phyloP scores from a whole-genome alignment of 2,888 invertebrate genomes.

The Labia minor region DNA sequence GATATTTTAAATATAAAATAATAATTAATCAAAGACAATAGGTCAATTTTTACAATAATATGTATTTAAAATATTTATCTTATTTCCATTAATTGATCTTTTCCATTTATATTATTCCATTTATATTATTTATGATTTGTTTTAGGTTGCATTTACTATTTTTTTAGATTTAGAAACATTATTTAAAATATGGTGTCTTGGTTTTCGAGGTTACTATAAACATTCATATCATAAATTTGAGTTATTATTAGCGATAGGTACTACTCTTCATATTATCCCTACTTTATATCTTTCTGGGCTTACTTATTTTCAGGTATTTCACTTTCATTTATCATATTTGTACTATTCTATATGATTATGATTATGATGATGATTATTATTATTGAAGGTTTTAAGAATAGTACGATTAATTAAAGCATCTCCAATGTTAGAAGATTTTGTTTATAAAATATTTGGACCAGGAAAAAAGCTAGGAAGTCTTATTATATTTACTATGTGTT shows the following conservation, averaged over 20 bases:
- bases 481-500: constrained; percentile 99
- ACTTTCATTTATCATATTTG: no score
- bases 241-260: constrained; percentile 81
- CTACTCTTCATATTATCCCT: constrained; percentile 87
- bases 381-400: constrained; percentile 78
- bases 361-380: no score
- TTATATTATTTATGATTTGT: no score
- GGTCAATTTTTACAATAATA: background rate
- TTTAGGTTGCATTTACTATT: constrained; percentile 81
- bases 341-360: no score
- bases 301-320: constrained; percentile 96
- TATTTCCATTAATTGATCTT: no score
- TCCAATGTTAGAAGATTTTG: constrained; percentile 96
- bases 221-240: constrained; percentile 98
- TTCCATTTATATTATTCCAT: no score
- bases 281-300: constrained; percentile 84
- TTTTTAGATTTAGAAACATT: constrained; percentile 88
- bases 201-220: constrained; percentile 88
- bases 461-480: constrained; percentile 98
- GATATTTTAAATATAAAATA: background rate
- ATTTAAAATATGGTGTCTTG: constrained; percentile 95
- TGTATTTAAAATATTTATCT: background rate
- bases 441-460: constrained; percentile 84
- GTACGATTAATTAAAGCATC: constrained; percentile 96
- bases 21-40: background rate